Conservation (phyloP, 1,140 invertebrate genomes). For the Bombus fervidus region DNA sequence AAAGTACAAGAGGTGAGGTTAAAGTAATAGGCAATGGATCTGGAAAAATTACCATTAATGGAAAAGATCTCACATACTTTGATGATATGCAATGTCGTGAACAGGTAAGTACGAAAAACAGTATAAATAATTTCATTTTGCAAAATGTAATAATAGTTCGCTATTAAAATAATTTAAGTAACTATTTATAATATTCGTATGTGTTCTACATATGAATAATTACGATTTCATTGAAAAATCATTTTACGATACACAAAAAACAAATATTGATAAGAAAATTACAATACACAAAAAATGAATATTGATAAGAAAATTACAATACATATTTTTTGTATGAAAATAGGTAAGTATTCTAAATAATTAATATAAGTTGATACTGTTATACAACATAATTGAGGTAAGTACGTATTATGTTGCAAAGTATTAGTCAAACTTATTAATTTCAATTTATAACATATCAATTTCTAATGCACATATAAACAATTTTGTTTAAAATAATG, state of each 20-base stretch:
- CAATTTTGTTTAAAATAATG: background rate
- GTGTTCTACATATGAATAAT: background rate
- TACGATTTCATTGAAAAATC: background rate
- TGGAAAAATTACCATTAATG: slow-evolving; percentile 93
- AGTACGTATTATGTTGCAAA: background rate
- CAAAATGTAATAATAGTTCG: background rate
- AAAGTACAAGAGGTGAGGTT: slow-evolving; percentile 87
- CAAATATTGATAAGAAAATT: background rate
- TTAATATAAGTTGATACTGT: background rate
- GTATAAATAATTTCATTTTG: background rate
- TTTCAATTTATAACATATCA: background rate
- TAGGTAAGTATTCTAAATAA: background rate
- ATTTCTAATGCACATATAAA: no score
- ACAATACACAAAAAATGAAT: background rate
- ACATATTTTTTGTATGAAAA: background rate
- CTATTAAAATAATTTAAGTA: background rate
- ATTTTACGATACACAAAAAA: background rate
- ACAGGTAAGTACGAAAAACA: slow-evolving; percentile 84
- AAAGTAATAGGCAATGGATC: slow-evolving; percentile 89
- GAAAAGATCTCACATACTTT: slow-evolving; percentile 90
- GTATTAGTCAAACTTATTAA: background rate
- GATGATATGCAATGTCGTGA: slow-evolving; percentile 86
- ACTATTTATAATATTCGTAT: background rate
- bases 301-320: background rate
- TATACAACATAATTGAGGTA: background rate